Base-by-base conservation (phyloP, 2,888 invertebrate genomes). In the Hypsopygia costalis region DNA sequence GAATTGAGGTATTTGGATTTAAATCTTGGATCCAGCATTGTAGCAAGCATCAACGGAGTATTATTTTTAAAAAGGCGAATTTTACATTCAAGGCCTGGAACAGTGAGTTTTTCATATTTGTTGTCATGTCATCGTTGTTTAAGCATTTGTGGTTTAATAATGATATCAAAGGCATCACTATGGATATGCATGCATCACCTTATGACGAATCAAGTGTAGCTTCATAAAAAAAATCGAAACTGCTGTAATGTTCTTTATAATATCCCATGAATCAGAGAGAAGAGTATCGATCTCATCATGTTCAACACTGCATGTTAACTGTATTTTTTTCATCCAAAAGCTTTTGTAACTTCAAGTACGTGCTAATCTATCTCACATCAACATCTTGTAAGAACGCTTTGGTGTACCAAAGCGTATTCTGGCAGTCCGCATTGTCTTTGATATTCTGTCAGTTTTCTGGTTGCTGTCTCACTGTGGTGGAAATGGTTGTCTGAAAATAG, bases 381-480 rank as follows among this genome's bases (percentile, higher is more conserved):
- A 49, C 46, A 35, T 51, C 51, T 45, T n/a, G n/a, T n/a, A n/a
- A n/a, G n/a, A n/a, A n/a, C n/a, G n/a, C n/a, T n/a, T n/a, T n/a
- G n/a, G n/a, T 51, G 47, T 25, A 49, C 40, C 34, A 49, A 41
- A 10, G 44, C 42, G 44, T 49, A 47, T 32, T 44, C 43, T 35
- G 49, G 49, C 43, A 52, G 44, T 34, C 41, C 43, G 36, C 44
- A 49, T 46, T 43, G 40, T 41, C 48, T 43, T 50, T 48, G 48
- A 42, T 43, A 51, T 41, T 47, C 43, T 11, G 39, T 43, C 41
- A 40, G n/a, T 47, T 49, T 46, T 41, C 51, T 47, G 38, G 36
- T 36, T 42, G 46, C 40, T 42, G 44, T 43, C 38, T 48, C 43
- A 41, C 45, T 40, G 28, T 21, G 40, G 41, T 47, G 44, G 39